Evolutionary conservation across 2,113 vertebrate species (phyloP), one percentile per base, ranked within the genome.

Genomic region (Hemicordylus capensis): DNA sequence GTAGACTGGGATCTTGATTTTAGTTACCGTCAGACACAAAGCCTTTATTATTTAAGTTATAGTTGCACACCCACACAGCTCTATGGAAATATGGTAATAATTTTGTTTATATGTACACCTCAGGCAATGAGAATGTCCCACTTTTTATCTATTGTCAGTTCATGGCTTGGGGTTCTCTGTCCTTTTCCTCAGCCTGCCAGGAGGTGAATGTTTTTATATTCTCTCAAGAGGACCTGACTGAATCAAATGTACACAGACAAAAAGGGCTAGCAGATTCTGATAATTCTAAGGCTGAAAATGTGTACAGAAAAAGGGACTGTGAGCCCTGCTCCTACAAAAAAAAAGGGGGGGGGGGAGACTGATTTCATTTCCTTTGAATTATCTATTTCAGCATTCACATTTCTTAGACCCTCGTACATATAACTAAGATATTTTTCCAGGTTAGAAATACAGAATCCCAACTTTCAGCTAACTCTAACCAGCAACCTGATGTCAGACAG

Each of bases 211-310:
- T 48, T 85, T 80, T 89, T 56, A 64, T 31, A 8, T 51, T 75
- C 51, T 81, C 64, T 84, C 75, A 81, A 86, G 69, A 86, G n/a
- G 75, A 78, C 87, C 56, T 76, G 84, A 88, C 34, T 87, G 48
- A 31, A 86, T 89, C 48, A 58, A 72, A 87, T 28, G 58, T 78
- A 3, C 1, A 4, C 61, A 42, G 81, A 37, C 20, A 81, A 89
- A 85, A 81, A 20, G 44, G 76, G 8, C 69, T 34, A 85, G 74
- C 48, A 87, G 39, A 72, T 72, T 75, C 0, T 89, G 90, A 56
- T 66, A 82, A 72, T 56, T 54, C 44, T 84, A 81, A 80, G 44
- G 42, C 9, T 79, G 77, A 46, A 66, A 1, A 0, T 46, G 39
- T 34, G 83, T 39, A 44, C 73, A 81, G 12, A 67, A 37, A 85